phyloP scores from a whole-genome alignment of 2,797 vertebrate genomes.

The Hippoglossus hippoglossus region DNA sequence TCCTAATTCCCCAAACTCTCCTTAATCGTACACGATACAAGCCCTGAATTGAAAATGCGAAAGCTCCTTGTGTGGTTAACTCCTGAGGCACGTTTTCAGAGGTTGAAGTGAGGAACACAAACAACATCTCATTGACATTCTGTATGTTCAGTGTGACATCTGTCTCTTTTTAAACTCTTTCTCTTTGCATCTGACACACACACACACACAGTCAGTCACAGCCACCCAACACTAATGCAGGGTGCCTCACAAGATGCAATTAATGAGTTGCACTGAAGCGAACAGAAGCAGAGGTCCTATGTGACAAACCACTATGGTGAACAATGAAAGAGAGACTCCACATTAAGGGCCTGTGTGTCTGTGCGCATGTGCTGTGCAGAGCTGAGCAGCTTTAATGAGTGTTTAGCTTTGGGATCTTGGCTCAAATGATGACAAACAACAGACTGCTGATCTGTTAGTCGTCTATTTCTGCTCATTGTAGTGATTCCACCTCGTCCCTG shows the following conservation, averaged over 20 bases:
- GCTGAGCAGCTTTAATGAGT: slow-evolving; percentile 8
- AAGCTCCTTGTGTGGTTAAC: slow-evolving; percentile 1
- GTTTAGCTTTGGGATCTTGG: slow-evolving; percentile 1
- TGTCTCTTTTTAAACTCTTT: slow-evolving; percentile 13
- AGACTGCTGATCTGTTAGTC: slow-evolving; percentile 7
- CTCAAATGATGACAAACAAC: slow-evolving; percentile 23
- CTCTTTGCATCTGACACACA: slow-evolving; percentile 10
- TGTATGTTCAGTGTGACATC: slow-evolving; percentile 5
- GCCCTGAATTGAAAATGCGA: not conserved
- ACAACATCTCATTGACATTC: slow-evolving; percentile 27
- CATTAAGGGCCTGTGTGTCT: slow-evolving; percentile 21
- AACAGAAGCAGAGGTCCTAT: slow-evolving; percentile 40
- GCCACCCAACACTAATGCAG: not conserved
- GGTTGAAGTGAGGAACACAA: not conserved
- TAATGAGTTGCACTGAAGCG: slow-evolving; percentile 52
- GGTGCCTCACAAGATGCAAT: slow-evolving; percentile 28
- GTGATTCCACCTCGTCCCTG: not conserved
- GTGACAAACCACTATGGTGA: slow-evolving; percentile 38
- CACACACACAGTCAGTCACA: slow-evolving; percentile 10
- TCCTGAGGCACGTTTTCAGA: not conserved
- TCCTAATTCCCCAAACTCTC: slow-evolving; percentile 3
- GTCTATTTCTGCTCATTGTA: slow-evolving; percentile 5
- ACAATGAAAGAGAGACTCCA: slow-evolving; percentile 28
- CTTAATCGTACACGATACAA: not conserved
- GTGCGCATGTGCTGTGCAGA: slow-evolving; percentile 3